Evolutionary conservation across 2,113 vertebrate species (phyloP).

Genomic region (Poeciliopsis occidentalis): DNA sequence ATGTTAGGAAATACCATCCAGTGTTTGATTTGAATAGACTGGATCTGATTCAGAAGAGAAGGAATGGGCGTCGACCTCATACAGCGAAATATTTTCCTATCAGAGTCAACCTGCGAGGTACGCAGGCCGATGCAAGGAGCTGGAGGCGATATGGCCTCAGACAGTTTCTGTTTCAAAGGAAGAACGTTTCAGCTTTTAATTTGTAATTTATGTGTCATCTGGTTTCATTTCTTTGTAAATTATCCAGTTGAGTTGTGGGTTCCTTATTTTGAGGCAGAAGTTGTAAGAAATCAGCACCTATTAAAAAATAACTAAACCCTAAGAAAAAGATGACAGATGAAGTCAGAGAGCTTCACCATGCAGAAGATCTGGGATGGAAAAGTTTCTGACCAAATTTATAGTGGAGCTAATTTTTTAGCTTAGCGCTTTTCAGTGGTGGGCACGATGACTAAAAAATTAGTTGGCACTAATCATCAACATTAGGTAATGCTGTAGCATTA

Average conservation of each 20-base stretch:
- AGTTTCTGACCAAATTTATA: neutral
- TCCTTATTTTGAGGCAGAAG: neutral
- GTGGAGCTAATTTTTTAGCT: too few species aligned
- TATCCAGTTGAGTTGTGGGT: neutral
- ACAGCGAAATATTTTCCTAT: conserved; percentile 39
- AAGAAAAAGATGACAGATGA: neutral
- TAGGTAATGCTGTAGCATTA: too few species aligned
- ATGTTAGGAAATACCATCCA: neutral
- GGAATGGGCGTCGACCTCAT: neutral
- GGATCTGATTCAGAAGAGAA: neutral
- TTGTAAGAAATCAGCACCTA: neutral
- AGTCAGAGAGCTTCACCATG: neutral
- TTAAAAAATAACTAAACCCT: neutral
- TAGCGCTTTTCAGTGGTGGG: too few species aligned
- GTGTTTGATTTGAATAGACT: neutral
- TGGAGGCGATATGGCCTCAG: neutral
- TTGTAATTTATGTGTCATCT: neutral
- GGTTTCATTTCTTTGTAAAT: neutral
- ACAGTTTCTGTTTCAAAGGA: neutral
- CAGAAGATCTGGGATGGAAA: neutral
- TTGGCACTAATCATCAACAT: too few species aligned
- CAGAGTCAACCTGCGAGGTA: conserved; percentile 25
- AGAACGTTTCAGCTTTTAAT: neutral
- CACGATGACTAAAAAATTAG: too few species aligned
- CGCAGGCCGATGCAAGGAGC: too few species aligned